These are phyloP conservation scores for Thalassarche chlororhynchos DNA, from an alignment of 2,113 vertebrate genomes.

Conservation along the genomic window DNA sequence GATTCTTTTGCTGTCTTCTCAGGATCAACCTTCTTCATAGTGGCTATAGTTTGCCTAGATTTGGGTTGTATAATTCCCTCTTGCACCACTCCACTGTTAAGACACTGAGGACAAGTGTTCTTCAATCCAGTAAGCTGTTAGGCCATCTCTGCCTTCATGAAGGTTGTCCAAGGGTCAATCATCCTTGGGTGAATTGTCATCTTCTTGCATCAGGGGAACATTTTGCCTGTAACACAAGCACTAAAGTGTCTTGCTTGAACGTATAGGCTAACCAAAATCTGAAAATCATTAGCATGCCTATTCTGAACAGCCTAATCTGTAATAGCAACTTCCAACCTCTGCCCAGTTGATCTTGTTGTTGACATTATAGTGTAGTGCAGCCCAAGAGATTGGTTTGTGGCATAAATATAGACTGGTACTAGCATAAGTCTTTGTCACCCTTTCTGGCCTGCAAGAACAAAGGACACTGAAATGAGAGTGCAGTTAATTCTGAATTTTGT, in stretches of 20 bases:
- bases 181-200: neutral
- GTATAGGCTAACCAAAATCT: neutral
- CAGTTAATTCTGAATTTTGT: neutral
- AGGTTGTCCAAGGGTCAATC: neutral
- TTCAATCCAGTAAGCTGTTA: neutral
- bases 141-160: neutral
- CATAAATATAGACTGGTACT: neutral
- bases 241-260: neutral
- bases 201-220: neutral
- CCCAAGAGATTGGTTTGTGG: neutral
- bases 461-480: neutral
- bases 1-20: neutral
- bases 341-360: neutral
- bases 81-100: neutral
- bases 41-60: neutral
- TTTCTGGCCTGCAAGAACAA: neutral
- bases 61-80: neutral
- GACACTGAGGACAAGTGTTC: neutral
- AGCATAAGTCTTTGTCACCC: neutral
- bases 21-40: neutral
- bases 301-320: neutral
- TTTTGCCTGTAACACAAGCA: neutral
- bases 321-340: neutral
- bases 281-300: neutral
- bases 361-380: neutral